Conservation (phyloP, 2,888 invertebrate genomes). For the Platycheirus rosarum region DNA sequence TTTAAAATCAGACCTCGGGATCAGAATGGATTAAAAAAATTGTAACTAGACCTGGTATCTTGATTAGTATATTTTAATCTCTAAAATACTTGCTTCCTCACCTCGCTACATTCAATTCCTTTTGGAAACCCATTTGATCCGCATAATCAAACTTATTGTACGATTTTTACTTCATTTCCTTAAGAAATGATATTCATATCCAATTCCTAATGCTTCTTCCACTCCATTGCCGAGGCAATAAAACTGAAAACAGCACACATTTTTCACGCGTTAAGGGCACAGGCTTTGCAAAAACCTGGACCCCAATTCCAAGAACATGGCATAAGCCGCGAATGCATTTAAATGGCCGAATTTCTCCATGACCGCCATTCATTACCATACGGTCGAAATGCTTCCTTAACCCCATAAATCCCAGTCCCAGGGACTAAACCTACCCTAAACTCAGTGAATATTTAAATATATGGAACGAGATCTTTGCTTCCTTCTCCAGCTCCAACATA, state of each 20-base stretch:
- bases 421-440: slow-evolving; percentile 40
- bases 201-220: neutral
- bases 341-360: slow-evolving; percentile 66
- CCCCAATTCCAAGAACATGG: neutral
- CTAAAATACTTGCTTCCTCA: too few species aligned
- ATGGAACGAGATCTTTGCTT: slow-evolving; percentile 11
- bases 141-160: too few species aligned
- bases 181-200: neutral
- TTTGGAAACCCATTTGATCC: too few species aligned
- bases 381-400: slow-evolving; percentile 65
- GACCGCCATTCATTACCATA: slow-evolving; percentile 69
- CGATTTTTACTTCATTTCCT: neutral
- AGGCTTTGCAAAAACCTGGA: neutral
- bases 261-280: slow-evolving; percentile 23
- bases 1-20: slow-evolving; percentile 27
- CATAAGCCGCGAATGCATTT: slow-evolving; percentile 65
- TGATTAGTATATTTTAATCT: too few species aligned
- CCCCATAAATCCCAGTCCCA: slow-evolving; percentile 59
- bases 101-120: too few species aligned
- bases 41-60: neutral
- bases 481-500: neutral
- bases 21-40: neutral
- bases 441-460: neutral
- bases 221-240: neutral
- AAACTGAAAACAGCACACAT: slow-evolving; percentile 21